These are phyloP conservation scores for Henicopernis longicauda DNA, from an alignment of 2,113 vertebrate genomes.

Conservation along the genomic window DNA sequence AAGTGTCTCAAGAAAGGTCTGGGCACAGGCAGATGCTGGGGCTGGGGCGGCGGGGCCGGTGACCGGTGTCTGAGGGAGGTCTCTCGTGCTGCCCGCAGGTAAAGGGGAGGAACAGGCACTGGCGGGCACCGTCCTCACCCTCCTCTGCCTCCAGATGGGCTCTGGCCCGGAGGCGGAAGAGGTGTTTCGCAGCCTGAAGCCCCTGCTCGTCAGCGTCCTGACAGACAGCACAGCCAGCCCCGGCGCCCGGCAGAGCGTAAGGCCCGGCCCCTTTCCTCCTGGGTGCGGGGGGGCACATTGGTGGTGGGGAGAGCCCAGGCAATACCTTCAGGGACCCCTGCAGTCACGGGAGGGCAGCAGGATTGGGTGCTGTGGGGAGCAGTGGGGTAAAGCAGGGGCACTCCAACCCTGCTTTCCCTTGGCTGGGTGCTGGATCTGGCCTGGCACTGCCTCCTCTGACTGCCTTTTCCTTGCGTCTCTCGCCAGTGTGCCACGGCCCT, in stretches of 20 bases:
- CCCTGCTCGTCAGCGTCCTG: slow-evolving; percentile 80
- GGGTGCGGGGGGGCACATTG: fast-evolving
- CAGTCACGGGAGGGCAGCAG: fast-evolving
- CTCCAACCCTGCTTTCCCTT: background rate
- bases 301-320: background rate
- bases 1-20: slow-evolving; percentile 91
- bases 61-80: background rate
- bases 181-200: slow-evolving; percentile 81
- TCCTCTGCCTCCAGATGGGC: slow-evolving; percentile 93
- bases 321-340: background rate
- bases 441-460: fast-evolving
- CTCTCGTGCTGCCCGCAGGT: slow-evolving; percentile 68
- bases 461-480: background rate
- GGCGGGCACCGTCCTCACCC: slow-evolving; percentile 79
- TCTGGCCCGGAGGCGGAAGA: slow-evolving; percentile 85
- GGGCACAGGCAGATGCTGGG: fast-evolving
- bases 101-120: slow-evolving; percentile 89
- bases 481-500: slow-evolving; percentile 87
- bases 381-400: background rate
- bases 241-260: slow-evolving; percentile 86
- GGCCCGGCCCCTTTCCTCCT: background rate
- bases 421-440: background rate
- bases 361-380: background rate
- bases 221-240: slow-evolving; percentile 79
- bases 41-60: fast-evolving